Percentiles rank a stretch among this genome's conserved stretches.
These are phyloP conservation scores for Trematomus loennbergii DNA, from an alignment of 2,113 vertebrate species.

Conservation along the genomic window DNA sequence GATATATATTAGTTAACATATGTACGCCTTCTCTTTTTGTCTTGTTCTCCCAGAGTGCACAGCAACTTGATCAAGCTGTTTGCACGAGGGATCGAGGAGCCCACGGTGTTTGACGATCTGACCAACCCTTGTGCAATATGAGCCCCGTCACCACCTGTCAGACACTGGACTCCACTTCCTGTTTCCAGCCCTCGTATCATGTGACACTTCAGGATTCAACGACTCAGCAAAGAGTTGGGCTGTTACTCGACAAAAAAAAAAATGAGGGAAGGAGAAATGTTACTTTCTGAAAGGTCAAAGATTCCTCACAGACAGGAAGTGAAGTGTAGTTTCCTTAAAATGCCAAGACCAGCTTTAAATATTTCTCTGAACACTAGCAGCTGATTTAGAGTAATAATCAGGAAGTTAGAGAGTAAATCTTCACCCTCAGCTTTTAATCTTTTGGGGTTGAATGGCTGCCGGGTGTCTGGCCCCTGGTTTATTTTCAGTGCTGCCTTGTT, in stretches of 20 bases:
- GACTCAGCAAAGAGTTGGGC: neutral
- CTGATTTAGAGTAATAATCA: neutral
- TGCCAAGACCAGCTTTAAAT: neutral
- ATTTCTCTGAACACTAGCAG: neutral
- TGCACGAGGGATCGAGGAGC: conserved; percentile 93
- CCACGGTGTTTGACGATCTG: conserved; percentile 74
- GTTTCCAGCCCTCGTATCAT: conserved; percentile 1
- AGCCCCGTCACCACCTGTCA: neutral
- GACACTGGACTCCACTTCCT: conserved; percentile 32
- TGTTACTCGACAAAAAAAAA: conserved; percentile 5
- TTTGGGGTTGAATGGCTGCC: neutral
- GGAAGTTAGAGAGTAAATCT: neutral
- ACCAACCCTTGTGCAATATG: conserved; percentile 66
- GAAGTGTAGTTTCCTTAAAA: neutral
- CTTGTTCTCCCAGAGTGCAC: conserved; percentile 87
- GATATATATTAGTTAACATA: too few relatives aligned
- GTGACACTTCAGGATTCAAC: neutral
- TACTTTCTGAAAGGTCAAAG: neutral
- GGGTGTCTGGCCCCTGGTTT: conserved; percentile 33
- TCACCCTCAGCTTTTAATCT: neutral
- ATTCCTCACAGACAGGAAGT: conserved; percentile 1
- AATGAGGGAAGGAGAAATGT: neutral
- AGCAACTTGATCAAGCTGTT: conserved; percentile 94
- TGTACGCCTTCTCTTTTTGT: neutral
- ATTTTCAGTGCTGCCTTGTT: neutral